Conservation (phyloP, 2,113 vertebrate genomes). For the Campylorhamphus procurvoides region DNA sequence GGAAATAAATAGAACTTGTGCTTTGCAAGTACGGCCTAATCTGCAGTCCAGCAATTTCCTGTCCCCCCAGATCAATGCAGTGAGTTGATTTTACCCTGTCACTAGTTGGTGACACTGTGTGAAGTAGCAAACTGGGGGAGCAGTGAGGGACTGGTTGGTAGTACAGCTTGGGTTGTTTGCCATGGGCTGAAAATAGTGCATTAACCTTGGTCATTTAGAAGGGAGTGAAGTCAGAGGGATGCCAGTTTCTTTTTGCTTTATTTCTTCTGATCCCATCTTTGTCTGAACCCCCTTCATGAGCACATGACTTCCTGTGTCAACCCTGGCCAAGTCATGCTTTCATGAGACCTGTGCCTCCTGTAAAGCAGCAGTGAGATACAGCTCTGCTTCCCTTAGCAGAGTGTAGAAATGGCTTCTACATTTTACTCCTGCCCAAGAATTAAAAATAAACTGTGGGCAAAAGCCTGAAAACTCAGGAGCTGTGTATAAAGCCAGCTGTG, state of each 20-base stretch:
- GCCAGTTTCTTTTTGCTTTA: background rate
- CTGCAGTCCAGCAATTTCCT: background rate
- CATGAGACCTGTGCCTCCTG: background rate
- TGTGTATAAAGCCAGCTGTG: background rate
- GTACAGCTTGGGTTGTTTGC: background rate
- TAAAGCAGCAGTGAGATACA: background rate
- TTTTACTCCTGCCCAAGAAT: background rate
- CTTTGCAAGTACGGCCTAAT: background rate
- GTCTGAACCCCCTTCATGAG: background rate
- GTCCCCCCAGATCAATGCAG: background rate
- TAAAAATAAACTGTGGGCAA: background rate
- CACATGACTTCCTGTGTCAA: background rate
- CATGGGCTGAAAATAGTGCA: background rate
- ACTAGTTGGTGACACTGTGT: background rate
- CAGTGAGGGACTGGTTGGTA: background rate
- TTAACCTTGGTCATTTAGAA: background rate
- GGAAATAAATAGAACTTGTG: background rate
- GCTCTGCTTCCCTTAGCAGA: background rate
- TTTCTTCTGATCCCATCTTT: background rate
- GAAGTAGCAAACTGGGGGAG: background rate
- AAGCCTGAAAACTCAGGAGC: background rate
- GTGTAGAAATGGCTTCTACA: background rate
- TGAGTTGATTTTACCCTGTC: background rate
- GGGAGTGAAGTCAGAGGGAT: background rate
- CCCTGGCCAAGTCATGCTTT: background rate